Evolutionary conservation across 64 coral and sea anemone species (phyloP), one percentile per base, ranked within the genome.

Genomic region (Montipora sp.): DNA sequence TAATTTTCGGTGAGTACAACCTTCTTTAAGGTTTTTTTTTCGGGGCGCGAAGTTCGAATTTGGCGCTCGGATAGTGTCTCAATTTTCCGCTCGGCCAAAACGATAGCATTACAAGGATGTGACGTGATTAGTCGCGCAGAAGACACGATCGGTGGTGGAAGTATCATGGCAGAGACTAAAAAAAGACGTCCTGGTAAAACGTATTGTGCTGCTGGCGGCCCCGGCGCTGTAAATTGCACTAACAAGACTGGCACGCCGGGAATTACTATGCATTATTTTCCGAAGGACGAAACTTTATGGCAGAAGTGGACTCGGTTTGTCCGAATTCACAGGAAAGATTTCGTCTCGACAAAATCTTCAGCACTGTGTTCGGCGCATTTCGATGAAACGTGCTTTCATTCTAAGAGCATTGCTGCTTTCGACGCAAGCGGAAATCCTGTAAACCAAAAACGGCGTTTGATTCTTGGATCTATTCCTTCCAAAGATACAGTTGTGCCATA

Each of bases 221-320:
- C 88, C 22, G 80, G 80, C 45, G 43, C 65, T 53, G 36, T 14
- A 77, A 90, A 77, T 76, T 90, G 88, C 65, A 50, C 23, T 18
- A 90, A 90, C 46, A 47, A 55, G 13, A 44, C 57, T 22, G 61
- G 59, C 5, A 90, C 59, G 23, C 20, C 51, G 15, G 75, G 75
- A 50, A 66, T 80, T 63, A 90, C 8, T 79, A 90, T 90, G 88
- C 88, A 90, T 65, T 77, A 80, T 22, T 90, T 90, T 68, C 88
- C 88, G 58, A 79, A 57, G 77, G 75, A 88, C 27, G 55, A 58
- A 84, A 59, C n/a, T 84, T 65, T 66, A 65, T 0, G 81, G 66
- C 55, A 60, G n/a, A 84, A 84, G 47, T 84, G 81, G 81, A 59
- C 67, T 44, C 51, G 59, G 5, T 84, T 84, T 44, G 81, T 84